Evolutionary conservation across 2,888 invertebrate species (phyloP).

Genomic region (Drosophila engyochracea): DNA sequence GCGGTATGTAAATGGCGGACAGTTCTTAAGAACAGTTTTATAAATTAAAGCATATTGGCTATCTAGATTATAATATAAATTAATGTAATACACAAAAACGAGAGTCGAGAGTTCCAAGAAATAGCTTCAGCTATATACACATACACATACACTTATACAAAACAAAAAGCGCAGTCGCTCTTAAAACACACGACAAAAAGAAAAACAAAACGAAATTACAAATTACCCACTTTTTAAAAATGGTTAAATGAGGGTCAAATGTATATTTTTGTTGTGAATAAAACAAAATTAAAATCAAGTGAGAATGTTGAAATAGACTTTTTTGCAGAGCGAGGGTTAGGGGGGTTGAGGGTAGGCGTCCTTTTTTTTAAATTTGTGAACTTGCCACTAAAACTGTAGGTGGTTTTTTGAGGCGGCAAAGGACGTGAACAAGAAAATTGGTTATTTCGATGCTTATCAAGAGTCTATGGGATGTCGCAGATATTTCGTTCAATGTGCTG

Average conservation of each 20-base stretch:
- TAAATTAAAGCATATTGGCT: slow-evolving; percentile 36
- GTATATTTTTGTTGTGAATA: slow-evolving; percentile 5
- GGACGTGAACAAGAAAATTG: neutral
- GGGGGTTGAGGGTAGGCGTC: neutral
- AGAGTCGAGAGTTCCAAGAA: slow-evolving; percentile 57
- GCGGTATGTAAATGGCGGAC: slow-evolving; percentile 15
- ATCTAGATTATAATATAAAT: slow-evolving; percentile 46
- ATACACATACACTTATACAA: slow-evolving; percentile 14
- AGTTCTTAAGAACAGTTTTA: slow-evolving; percentile 34
- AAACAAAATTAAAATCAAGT: neutral
- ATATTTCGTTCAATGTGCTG: neutral
- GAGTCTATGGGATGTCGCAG: neutral
- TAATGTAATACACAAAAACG: slow-evolving; percentile 31
- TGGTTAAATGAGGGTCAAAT: slow-evolving; percentile 1
- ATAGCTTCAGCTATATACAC: slow-evolving; percentile 51
- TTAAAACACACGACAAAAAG: slow-evolving; percentile 9
- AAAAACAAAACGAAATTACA: neutral
- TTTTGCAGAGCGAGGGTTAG: neutral
- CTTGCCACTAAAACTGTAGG: neutral
- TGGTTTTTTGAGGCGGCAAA: neutral
- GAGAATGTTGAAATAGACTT: neutral
- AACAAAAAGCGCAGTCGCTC: slow-evolving; percentile 20
- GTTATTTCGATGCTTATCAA: neutral
- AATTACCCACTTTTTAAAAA: neutral
- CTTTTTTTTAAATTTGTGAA: neutral